phyloP scores from a whole-genome alignment of 1,140 invertebrate genomes.

The Bombyx mandarina region DNA sequence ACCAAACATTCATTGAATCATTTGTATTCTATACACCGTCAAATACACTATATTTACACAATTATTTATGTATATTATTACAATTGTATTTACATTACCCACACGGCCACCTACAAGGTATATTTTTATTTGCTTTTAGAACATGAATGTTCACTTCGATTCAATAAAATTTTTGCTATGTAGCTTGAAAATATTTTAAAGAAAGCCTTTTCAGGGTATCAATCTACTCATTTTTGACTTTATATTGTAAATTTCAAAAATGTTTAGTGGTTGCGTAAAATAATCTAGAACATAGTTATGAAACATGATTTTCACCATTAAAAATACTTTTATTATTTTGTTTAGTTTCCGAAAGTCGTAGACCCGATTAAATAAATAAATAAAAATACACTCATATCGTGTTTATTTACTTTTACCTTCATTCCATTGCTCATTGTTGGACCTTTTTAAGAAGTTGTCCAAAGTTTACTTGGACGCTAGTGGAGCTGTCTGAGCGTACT shows the following conservation, averaged over 20 bases:
- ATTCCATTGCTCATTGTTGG: neutral
- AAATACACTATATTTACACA: conserved; percentile 16
- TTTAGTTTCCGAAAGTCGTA: neutral
- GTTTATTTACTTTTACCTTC: too few relatives aligned
- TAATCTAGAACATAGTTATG: neutral
- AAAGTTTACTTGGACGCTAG: conserved; percentile 84
- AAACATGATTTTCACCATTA: neutral
- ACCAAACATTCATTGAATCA: conserved; percentile 17
- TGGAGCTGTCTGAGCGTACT: conserved; percentile 86
- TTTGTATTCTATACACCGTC: too few relatives aligned
- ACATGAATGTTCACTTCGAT: too few relatives aligned
- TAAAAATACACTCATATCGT: neutral
- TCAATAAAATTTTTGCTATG: too few relatives aligned
- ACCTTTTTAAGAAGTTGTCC: neutral
- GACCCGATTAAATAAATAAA: neutral
- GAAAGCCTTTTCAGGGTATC: too few relatives aligned
- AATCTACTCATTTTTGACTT: too few relatives aligned
- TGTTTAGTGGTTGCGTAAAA: too few relatives aligned
- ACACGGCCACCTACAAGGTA: conserved; percentile 1
- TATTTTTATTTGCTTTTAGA: neutral
- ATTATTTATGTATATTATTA: conserved; percentile 53
- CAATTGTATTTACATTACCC: conserved; percentile 41
- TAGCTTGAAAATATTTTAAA: too few relatives aligned
- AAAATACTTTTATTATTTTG: too few relatives aligned
- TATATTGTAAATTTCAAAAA: too few relatives aligned